These are phyloP conservation scores for Ibycter americanus DNA, from an alignment of 2,797 vertebrate species.

Conservation along the genomic window DNA sequence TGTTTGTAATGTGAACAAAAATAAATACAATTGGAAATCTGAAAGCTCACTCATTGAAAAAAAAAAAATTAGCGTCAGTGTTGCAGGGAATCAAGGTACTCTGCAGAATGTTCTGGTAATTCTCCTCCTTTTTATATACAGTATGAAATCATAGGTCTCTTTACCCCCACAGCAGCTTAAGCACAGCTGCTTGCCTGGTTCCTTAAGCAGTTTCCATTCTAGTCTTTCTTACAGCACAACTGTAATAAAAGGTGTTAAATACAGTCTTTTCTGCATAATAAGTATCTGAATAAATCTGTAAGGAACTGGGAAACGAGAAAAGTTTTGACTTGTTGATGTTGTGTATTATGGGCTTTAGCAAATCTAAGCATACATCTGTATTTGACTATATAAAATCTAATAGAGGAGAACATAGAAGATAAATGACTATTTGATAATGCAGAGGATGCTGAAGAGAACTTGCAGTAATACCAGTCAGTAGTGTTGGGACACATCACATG, in stretches of 20 bases:
- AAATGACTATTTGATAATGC: neutral
- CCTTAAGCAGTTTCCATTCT: neutral
- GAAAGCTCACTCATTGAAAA: neutral
- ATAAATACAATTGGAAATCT: neutral
- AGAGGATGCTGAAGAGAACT: neutral
- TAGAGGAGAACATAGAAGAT: neutral
- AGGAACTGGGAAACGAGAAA: neutral
- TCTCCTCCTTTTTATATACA: neutral
- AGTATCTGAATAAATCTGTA: neutral
- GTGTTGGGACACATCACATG: neutral
- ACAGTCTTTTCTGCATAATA: neutral
- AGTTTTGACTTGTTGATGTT: neutral
- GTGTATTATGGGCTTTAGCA: neutral
- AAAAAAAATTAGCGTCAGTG: neutral
- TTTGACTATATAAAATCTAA: neutral
- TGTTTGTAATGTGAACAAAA: neutral
- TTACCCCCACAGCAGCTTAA: neutral
- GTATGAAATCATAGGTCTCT: neutral
- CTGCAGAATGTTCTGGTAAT: neutral
- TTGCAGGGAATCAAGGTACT: neutral
- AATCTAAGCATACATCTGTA: neutral
- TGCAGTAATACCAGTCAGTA: neutral
- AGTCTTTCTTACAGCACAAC: neutral
- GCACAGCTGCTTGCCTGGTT: neutral
- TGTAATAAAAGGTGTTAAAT: neutral